Base-by-base conservation (phyloP, 2,888 invertebrate species). In the Cancer borealis region DNA sequence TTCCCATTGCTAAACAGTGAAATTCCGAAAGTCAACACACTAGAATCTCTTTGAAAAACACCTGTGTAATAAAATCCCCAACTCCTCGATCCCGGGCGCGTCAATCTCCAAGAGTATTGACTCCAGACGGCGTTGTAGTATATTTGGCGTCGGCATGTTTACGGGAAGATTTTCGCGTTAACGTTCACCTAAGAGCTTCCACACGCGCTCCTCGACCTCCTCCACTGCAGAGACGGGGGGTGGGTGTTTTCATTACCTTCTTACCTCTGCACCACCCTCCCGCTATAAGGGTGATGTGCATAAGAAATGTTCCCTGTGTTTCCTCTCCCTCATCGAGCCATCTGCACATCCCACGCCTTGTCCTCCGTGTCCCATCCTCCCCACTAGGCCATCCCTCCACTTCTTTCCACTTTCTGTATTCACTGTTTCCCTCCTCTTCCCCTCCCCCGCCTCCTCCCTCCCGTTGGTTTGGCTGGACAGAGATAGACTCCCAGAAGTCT, bases 21-120 rank as follows among this genome's bases (percentile, higher is more conserved):
- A 84, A 84, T 84, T 84, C 84, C 8, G 12, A 84, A 84, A 84
- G 84, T 84, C 84, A 84, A 84, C 84, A 39, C 84, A 84, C 84
- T 39, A 84, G 84, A 84, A 84, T 84, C 84, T 84, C 84, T 84
- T 84, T 84, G 84, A 84, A 84, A 84, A 84, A 84, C 84, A 84
- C 39, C 84, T 39, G 84, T 39, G 84, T 84, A 84, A 84, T 84
- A 84, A 84, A 84, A 39, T 0, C 39, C 73, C 84, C 84, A 39
- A 84, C 39, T 84, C 84, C 84, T 39, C 84, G 84, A 84, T 84
- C 84, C 84, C 84, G 84, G 17, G 39, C 30, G 84, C 84, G 84
- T 84, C 84, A 84, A 84, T 84, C 84, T 39, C 39, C 39, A 10
- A 84, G 14, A 84, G 84, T 84, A 84, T 84, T 39, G 84, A 84